phyloP scores from a whole-genome alignment of 2,797 vertebrate species.

The Loriculus beryllinus region DNA sequence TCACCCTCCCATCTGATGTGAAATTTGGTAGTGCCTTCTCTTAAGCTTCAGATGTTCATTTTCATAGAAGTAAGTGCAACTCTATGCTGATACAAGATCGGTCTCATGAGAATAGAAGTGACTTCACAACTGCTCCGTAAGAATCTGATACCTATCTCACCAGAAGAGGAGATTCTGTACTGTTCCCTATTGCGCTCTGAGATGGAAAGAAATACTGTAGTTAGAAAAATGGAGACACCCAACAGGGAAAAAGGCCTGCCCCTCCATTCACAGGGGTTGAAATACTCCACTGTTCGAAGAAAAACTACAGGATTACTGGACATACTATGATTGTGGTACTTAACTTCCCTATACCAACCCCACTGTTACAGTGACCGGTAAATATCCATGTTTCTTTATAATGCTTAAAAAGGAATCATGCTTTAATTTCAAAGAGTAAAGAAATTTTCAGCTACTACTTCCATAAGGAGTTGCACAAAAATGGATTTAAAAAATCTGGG shows the following conservation, averaged over 20 bases:
- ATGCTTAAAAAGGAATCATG: background rate
- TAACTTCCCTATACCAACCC: background rate
- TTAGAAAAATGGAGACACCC: background rate
- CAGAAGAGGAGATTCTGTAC: background rate
- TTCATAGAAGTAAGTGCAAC: background rate
- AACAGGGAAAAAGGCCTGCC: background rate
- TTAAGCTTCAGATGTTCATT: background rate
- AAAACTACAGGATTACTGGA: background rate
- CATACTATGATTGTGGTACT: background rate
- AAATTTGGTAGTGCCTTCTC: background rate
- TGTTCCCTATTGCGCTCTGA: background rate
- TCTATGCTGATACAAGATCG: background rate
- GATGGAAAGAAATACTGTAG: background rate
- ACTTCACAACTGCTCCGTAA: background rate
- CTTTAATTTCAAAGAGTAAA: background rate
- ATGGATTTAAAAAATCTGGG: background rate
- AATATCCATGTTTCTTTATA: background rate
- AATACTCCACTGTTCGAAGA: background rate
- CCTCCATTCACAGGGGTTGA: background rate
- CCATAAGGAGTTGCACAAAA: background rate
- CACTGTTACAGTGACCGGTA: background rate
- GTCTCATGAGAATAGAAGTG: background rate
- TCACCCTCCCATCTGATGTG: background rate
- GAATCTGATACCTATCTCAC: background rate
- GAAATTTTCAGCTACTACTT: background rate